Evolutionary conservation across 37 sponge, comb jelly and placozoan species (phyloP), one percentile per base, ranked within the genome.

Genomic region (Oopsacas minuta): DNA sequence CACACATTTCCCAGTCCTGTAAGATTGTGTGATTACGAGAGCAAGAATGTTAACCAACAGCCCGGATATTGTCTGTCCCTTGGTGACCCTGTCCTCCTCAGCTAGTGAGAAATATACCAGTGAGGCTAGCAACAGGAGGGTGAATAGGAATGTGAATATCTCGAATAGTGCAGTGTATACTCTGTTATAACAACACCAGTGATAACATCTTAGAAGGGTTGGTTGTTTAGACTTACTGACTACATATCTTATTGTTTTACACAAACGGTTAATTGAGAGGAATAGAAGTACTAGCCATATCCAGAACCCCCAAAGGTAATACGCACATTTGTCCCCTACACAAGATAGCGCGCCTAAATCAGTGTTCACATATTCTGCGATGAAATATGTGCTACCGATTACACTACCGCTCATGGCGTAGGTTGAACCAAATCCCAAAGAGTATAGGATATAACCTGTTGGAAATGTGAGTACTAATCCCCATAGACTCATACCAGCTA

Each of bases 391-490:
- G 0, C 75, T 0, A 0, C 89, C 91, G 92, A 94, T 94, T 12
- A 88, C 36, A 36, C 91, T 87, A 15, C 95, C 95, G 36, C 86
- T 61, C n/a, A 94, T 83, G 37, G 88, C 86, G 88, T 94, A 92
- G 52, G 90, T 89, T 90, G 92, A 92, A 0, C 95, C 95, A 38
- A 90, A 94, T 0, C 89, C 92, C 37, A 94, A 49, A 35, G 81
- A 83, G 38, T 90, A 86, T 0, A 94, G 91, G 25, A 87, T 52
- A 52, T 94, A 94, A 17, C 95, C 95, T 15, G 88, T 81, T n/a
- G 95, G 95, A 30, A 85, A 87, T 0, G 95, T 94, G 90, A 92
- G 92, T 3, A 84, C 75, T 3, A 94, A 53, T 34, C 95, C 95
- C 34, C 92, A 38, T 75, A 94, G 88, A 37, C 91, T 86, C 90